phyloP scores from a whole-genome alignment of 2,888 invertebrate species.

The Oxytorus armatus region DNA sequence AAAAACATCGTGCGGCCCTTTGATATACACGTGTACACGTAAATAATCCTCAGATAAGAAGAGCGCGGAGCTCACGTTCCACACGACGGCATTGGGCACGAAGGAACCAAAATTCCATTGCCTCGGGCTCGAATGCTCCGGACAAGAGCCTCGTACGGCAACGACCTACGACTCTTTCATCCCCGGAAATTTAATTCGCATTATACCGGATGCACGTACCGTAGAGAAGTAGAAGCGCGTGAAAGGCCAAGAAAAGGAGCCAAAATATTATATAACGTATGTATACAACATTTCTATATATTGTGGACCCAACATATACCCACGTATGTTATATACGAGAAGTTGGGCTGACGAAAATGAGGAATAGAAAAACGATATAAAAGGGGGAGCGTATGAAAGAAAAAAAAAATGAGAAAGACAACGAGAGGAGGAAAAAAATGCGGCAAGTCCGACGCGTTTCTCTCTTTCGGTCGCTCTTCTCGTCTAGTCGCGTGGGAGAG shows the following conservation, averaged over 20 bases:
- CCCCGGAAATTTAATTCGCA: slow-evolving; percentile 67
- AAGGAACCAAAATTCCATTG: slow-evolving; percentile 17
- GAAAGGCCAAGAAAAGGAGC: slow-evolving; percentile 51
- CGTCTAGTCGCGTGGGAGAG: slow-evolving; percentile 12
- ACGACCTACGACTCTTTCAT: slow-evolving; percentile 56
- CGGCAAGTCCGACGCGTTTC: slow-evolving; percentile 41
- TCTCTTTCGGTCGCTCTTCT: slow-evolving; percentile 9
- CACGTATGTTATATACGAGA: no score
- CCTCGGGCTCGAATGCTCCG: slow-evolving; percentile 30
- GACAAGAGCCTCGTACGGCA: slow-evolving; percentile 11
- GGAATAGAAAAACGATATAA: slow-evolving; percentile 28
- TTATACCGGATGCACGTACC: slow-evolving; percentile 57
- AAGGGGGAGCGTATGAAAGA: slow-evolving; percentile 4
- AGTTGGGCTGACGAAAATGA: slow-evolving; percentile 50
- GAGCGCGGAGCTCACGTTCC: no score
- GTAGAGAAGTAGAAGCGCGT: slow-evolving; percentile 35
- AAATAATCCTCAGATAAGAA: no score
- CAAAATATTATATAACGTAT: not conserved
- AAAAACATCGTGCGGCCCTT: no score
- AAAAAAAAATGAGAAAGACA: slow-evolving; percentile 20
- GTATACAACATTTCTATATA: slow-evolving; percentile 15
- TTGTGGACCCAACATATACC: no score
- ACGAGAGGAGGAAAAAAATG: slow-evolving; percentile 34
- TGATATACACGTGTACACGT: no score
- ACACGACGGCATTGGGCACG: not conserved